Conservation (phyloP, 2,113 vertebrate genomes). For the Echinops telfairi region DNA sequence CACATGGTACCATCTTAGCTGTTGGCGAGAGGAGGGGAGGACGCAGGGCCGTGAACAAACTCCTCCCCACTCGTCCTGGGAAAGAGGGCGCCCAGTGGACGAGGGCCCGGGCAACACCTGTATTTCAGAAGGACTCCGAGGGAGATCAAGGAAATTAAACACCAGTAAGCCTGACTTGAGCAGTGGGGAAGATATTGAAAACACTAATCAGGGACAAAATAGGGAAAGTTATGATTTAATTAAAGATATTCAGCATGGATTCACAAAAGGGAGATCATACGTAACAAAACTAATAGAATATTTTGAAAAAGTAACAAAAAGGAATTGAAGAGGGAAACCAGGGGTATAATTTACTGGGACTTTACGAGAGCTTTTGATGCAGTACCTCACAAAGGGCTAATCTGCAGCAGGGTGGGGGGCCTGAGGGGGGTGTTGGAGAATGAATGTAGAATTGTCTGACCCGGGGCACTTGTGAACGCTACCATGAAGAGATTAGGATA, state of each 20-base stretch:
- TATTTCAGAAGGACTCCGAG: conserved; percentile 83
- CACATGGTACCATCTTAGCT: conserved; percentile 63
- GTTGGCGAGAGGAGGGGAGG: conserved; percentile 53
- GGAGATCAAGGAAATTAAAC: conserved; percentile 87
- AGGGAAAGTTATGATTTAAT: conserved; percentile 91
- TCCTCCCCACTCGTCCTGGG: conserved; percentile 64
- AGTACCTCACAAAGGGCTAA: conserved; percentile 78
- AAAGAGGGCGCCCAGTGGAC: conserved; percentile 62
- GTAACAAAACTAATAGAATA: conserved; percentile 90
- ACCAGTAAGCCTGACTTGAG: conserved; percentile 86
- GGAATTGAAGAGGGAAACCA: conserved; percentile 82
- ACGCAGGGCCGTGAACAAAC: conserved; percentile 66
- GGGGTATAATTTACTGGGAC: conserved; percentile 82
- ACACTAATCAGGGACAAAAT: conserved; percentile 89
- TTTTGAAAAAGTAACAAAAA: conserved; percentile 83
- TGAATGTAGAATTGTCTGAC: conserved; percentile 68
- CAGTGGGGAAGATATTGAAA: conserved; percentile 87
- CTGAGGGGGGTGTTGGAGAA: neutral
- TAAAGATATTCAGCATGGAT: conserved; percentile 91
- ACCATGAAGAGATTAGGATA: conserved; percentile 58
- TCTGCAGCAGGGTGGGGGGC: conserved; percentile 57
- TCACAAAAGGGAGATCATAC: conserved; percentile 90
- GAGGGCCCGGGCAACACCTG: conserved; percentile 78
- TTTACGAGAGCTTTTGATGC: conserved; percentile 76
- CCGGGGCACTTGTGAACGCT: conserved; percentile 57